A percentile compares a stretch with the other conserved stretches of the same genome.
phyloP scores from a whole-genome alignment of 1,140 invertebrate genomes.

The Phthorimaea operculella region DNA sequence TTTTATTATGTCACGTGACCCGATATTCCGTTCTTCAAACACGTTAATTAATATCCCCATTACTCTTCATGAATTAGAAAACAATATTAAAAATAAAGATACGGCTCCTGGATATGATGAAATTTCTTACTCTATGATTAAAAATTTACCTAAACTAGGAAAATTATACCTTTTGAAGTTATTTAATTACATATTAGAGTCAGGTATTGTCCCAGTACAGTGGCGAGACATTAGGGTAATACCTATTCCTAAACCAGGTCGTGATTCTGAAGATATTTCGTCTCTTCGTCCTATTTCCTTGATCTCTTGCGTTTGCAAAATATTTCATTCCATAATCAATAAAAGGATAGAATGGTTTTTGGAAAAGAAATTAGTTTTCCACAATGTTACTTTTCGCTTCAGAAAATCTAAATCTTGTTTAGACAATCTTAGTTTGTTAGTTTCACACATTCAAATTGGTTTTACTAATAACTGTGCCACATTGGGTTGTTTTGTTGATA shows the following conservation, averaged over 20 bases:
- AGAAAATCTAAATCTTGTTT: conserved; percentile 13
- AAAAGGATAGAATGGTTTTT: conserved; percentile 20
- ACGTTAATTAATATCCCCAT: neutral
- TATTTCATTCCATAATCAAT: conserved; percentile 19
- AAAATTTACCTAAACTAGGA: conserved; percentile 12
- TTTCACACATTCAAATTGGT: conserved; percentile 11
- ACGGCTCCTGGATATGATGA: conserved; percentile 22
- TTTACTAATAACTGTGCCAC: conserved; percentile 5
- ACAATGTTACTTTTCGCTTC: conserved; percentile 11
- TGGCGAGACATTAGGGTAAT: conserved; percentile 44
- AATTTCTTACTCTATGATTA: conserved; percentile 25
- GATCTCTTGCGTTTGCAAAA: conserved; percentile 24
- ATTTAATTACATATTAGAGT: conserved; percentile 20
- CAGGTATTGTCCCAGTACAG: conserved; percentile 21
- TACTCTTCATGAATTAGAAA: neutral
- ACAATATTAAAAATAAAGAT: neutral
- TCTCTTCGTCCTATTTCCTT: conserved; percentile 33
- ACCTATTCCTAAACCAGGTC: conserved; percentile 31
- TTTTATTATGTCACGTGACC: neutral
- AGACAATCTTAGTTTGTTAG: conserved; percentile 10
- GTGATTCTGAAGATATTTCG: conserved; percentile 9
- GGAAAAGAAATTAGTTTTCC: conserved; percentile 6
- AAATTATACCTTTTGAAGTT: conserved; percentile 12
- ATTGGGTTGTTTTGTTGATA: conserved; percentile 17
- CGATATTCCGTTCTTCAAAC: neutral